Conservation (phyloP, 2,113 vertebrate species). For the Onychorhynchus coronatus region DNA sequence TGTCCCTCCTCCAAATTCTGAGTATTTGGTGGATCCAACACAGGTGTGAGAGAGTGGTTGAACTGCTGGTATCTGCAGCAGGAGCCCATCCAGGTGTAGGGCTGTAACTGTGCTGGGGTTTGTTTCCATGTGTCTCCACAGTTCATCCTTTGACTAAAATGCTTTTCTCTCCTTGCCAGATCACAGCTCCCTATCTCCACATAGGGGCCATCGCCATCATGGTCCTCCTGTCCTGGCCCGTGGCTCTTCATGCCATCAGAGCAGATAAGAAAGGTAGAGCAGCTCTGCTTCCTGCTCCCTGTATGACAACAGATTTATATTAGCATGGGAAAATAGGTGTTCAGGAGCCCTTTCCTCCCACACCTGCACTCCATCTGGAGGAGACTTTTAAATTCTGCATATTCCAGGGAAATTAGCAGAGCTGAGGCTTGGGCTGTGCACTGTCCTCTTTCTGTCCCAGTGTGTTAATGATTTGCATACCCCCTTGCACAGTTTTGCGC, state of each 20-base stretch:
- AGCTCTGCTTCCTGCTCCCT: not conserved
- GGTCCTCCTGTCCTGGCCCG: slow-evolving; percentile 84
- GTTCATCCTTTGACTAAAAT: not conserved
- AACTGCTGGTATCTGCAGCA: not conserved
- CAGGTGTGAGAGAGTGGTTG: not conserved
- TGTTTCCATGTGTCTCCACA: not conserved
- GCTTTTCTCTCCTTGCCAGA: slow-evolving; percentile 54
- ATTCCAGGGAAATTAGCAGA: not conserved
- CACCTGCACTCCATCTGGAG: not conserved
- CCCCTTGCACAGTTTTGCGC: not conserved
- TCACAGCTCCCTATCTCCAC: slow-evolving; percentile 87
- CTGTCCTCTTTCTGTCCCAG: not conserved
- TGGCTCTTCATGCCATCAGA: slow-evolving; percentile 82
- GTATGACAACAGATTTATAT: accelerated
- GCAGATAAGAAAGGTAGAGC: slow-evolving; percentile 80
- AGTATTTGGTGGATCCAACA: not conserved
- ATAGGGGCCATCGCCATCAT: slow-evolving; percentile 78
- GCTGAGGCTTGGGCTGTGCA: not conserved
- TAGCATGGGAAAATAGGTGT: not conserved
- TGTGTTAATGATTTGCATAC: not conserved
- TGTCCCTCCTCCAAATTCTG: not conserved
- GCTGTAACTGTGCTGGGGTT: not conserved
- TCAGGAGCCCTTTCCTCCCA: not conserved
- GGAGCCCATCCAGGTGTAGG: not conserved
- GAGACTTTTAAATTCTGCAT: not conserved